Conservation (phyloP, 2,113 vertebrate species). For the Balaeniceps rex region DNA sequence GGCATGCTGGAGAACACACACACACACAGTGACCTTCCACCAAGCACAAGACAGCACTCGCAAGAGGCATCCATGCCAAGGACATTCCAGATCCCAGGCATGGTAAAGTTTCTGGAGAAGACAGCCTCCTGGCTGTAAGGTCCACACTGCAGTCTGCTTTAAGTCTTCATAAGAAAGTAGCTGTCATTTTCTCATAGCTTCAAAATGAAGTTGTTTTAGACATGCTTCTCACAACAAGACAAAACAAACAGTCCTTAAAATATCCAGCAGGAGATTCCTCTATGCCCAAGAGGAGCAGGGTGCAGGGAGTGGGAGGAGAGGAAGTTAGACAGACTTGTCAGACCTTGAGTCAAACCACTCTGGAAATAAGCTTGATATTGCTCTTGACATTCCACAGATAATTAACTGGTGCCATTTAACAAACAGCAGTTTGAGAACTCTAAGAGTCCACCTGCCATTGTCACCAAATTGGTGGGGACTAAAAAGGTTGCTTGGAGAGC, state of each 20-base stretch:
- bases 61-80: background rate
- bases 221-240: background rate
- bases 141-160: background rate
- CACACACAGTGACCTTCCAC: background rate
- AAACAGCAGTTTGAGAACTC: background rate
- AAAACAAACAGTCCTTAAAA: background rate
- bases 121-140: background rate
- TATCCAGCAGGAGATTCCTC: background rate
- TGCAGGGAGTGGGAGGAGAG: background rate
- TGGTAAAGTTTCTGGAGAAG: background rate
- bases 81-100: background rate
- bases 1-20: background rate
- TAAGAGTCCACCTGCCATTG: background rate
- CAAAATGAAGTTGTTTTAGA: background rate
- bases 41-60: background rate
- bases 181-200: background rate
- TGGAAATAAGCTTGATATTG: background rate
- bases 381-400: background rate
- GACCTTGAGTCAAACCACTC: background rate
- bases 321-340: background rate
- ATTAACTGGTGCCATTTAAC: background rate
- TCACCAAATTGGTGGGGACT: background rate
- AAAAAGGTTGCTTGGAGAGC: background rate
- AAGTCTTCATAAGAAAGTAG: background rate
- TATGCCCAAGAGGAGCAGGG: rapidly evolving